phyloP scores from a whole-genome alignment of 1,140 invertebrate genomes.

The Zaprionus kolodkinae region DNA sequence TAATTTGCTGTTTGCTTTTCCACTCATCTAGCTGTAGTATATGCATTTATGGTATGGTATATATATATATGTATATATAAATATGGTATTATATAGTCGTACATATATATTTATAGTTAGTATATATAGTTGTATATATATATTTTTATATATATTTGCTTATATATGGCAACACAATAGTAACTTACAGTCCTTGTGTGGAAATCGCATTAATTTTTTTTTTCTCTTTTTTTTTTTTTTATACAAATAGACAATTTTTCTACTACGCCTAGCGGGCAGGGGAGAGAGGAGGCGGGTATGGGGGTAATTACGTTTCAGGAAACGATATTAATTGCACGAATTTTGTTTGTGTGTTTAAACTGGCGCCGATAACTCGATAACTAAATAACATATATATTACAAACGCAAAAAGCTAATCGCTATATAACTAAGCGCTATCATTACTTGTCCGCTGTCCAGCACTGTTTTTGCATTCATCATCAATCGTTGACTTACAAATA shows the following conservation, averaged over 20 bases:
- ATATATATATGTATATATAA: slow-evolving; percentile 26
- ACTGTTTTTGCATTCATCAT: slow-evolving; percentile 25
- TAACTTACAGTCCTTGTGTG: slow-evolving; percentile 70
- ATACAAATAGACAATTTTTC: slow-evolving; percentile 74
- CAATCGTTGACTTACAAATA: not conserved
- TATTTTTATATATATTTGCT: slow-evolving; percentile 55
- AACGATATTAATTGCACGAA: slow-evolving; percentile 49
- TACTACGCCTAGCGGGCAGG: slow-evolving; percentile 38
- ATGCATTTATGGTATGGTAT: slow-evolving; percentile 11
- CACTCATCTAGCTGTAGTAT: slow-evolving; percentile 25
- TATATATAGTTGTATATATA: slow-evolving; percentile 27
- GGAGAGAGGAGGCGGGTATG: too few species aligned
- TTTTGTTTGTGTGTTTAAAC: slow-evolving; percentile 17
- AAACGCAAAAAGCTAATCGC: slow-evolving; percentile 42
- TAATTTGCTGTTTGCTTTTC: slow-evolving; percentile 25
- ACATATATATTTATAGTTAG: slow-evolving; percentile 32
- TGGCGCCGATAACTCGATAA: slow-evolving; percentile 28
- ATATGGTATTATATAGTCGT: slow-evolving; percentile 32
- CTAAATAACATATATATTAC: slow-evolving; percentile 48
- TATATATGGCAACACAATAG: slow-evolving; percentile 77
- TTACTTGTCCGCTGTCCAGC: slow-evolving; percentile 52
- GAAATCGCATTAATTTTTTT: slow-evolving; percentile 25
- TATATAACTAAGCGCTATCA: slow-evolving; percentile 44
- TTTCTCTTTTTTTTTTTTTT: slow-evolving; percentile 42
- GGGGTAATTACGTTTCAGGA: slow-evolving; percentile 18